Percentiles rank a stretch among this genome's conserved stretches.
These are phyloP conservation scores for Cheilinus undulatus DNA, from an alignment of 2,113 vertebrate genomes.

Conservation along the genomic window DNA sequence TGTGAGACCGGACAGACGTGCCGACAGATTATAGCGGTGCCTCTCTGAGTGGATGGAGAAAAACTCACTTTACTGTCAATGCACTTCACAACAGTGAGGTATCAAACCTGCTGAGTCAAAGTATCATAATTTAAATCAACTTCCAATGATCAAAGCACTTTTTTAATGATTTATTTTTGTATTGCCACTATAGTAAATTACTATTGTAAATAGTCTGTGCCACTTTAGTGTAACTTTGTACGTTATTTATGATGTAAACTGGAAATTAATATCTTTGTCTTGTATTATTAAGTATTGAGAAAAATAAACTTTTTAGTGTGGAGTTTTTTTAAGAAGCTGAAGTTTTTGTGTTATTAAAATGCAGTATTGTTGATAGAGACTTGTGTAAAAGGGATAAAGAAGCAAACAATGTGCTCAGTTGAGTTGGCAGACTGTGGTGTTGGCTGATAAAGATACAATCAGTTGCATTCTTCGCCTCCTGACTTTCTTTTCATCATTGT, in stretches of 20 bases:
- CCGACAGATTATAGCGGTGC: slow-evolving; percentile 10
- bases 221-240: slow-evolving; percentile 26
- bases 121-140: slow-evolving; percentile 18
- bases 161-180: slow-evolving; percentile 41
- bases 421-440: slow-evolving; percentile 34
- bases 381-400: slow-evolving; percentile 42
- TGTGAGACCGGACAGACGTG: slow-evolving; percentile 34
- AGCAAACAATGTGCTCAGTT: slow-evolving; percentile 54
- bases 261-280: slow-evolving; percentile 24
- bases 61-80: slow-evolving; percentile 16
- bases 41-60: not conserved
- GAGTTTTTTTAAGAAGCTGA: not conserved
- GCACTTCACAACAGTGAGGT: slow-evolving; percentile 25
- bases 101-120: not conserved
- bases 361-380: slow-evolving; percentile 2
- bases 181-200: slow-evolving; percentile 7
- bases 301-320: not conserved
- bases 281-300: not conserved
- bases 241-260: slow-evolving; percentile 62
- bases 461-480: slow-evolving; percentile 61
- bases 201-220: slow-evolving; percentile 47
- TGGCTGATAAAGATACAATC: slow-evolving; percentile 65
- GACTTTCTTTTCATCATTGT: slow-evolving; percentile 58
- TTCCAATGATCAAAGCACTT: slow-evolving; percentile 33
- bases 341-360: slow-evolving; percentile 14